Evolutionary conservation across 23 tunicate species (phyloP).

Genomic region (Ascidia mentula): DNA sequence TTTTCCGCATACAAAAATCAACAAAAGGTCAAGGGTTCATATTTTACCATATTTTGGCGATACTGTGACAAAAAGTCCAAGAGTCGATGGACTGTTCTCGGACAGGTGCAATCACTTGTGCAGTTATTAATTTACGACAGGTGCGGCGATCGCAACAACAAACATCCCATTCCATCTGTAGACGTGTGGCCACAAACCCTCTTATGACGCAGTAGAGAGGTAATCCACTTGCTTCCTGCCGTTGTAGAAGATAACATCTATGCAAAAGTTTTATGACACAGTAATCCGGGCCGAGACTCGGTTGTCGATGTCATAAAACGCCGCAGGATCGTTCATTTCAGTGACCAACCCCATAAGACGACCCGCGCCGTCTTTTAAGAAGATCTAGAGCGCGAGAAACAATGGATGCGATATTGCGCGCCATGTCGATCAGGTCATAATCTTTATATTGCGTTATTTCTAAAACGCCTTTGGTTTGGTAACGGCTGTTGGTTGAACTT

Average conservation of each 20-base stretch:
- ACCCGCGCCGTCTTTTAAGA: not conserved
- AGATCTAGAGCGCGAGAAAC: not conserved
- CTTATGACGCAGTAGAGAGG: not conserved
- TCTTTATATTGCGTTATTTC: not conserved
- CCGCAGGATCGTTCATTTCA: conserved; percentile 3
- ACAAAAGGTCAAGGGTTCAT: too few species aligned
- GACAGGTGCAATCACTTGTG: conserved; percentile 4
- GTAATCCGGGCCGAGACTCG: not conserved
- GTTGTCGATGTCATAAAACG: not conserved
- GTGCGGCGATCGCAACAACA: not conserved
- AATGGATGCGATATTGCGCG: not conserved
- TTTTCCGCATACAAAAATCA: too few species aligned
- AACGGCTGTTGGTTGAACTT: not conserved
- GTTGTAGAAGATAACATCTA: not conserved
- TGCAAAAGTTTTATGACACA: not conserved
- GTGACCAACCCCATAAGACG: not conserved
- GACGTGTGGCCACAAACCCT: not conserved
- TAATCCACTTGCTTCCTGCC: conserved; percentile 8
- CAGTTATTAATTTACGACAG: not conserved
- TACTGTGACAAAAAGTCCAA: too few species aligned
- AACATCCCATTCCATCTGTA: not conserved
- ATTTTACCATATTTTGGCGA: too few species aligned
- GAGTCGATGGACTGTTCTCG: too few species aligned
- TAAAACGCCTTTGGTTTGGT: not conserved
- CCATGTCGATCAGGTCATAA: not conserved